Evolutionary conservation across 2,888 invertebrate species (phyloP), one percentile per base, ranked within the genome.

Genomic region (Acrobeloides nanus): DNA sequence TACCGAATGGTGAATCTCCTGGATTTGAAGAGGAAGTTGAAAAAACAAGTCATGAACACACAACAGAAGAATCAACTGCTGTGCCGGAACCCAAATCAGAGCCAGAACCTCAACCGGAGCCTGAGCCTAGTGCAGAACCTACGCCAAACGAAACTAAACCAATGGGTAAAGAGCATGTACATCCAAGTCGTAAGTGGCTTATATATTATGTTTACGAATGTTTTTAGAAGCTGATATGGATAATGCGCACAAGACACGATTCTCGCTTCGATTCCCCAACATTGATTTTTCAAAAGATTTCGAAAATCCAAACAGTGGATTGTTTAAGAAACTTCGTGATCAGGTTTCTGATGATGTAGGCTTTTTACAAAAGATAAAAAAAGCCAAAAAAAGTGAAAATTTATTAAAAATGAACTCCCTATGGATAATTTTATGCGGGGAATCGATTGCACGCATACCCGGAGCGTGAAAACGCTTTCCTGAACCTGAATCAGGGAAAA

Each of bases 261-360:
- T 58, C 38, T 41, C 48, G 15, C 31, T 58, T 8, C 53, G 61
- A 2, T 51, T 58, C 49, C 31, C 45, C 17, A 49, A 62, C 25
- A 58, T 58, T 37, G 58, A 58, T 29, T 58, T 51, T 43, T 38
- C 38, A 23, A 23, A 43, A 27, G 61, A 62, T 27, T 58, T 58
- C 39, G 46, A 50, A 21, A 49, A 61, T 34, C 42, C 38, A 8
- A 40, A 25, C 15, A 52, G 57, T 40, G 58, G 58, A 12, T 26
- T 46, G 6, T 48, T 46, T 37, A 43, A 40, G 25, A 58, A 58
- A 26, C 52, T 58, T 15, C 43, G 43, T 34, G 58, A 58, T 17
- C 58, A 58, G 46, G 61, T 58, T 44, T 32, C 39, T 17, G 57
- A 48, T 24, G 58, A 58, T 29, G 42, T 58, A n/a, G n/a, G 18